Evolutionary conservation across 2,888 invertebrate species (phyloP).

Genomic region (Tiphia femorata): DNA sequence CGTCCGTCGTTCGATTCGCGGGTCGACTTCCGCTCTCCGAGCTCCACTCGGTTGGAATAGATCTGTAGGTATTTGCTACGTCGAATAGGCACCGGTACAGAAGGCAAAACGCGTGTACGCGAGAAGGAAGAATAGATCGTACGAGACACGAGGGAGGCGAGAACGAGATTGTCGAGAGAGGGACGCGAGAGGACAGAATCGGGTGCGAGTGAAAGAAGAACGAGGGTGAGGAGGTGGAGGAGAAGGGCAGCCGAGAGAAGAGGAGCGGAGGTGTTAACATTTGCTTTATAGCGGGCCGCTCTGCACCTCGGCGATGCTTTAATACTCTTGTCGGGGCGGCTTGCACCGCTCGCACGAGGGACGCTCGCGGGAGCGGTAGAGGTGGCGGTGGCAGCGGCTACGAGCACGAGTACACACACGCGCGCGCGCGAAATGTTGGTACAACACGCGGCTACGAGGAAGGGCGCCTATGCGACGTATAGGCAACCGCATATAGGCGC

Average conservation of each 20-base stretch:
- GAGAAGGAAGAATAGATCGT: slow-evolving; percentile 12
- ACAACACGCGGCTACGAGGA: slow-evolving; percentile 4
- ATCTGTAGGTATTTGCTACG: too few relatives aligned
- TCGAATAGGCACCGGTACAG: slow-evolving; percentile 30
- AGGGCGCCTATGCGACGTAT: slow-evolving; percentile 16
- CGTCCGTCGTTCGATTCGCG: too few relatives aligned
- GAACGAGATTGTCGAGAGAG: slow-evolving; percentile 3
- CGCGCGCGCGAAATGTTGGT: not conserved
- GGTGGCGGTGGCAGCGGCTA: too few relatives aligned
- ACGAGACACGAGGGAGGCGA: slow-evolving; percentile 3
- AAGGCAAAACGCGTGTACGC: slow-evolving; percentile 38
- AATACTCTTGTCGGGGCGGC: slow-evolving; percentile 49
- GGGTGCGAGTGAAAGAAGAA: not conserved
- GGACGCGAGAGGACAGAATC: not conserved
- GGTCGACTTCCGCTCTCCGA: too few relatives aligned
- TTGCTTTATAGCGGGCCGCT: slow-evolving; percentile 56
- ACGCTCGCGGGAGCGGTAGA: too few relatives aligned
- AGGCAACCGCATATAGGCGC: slow-evolving; percentile 24
- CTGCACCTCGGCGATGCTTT: slow-evolving; percentile 50
- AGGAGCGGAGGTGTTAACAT: slow-evolving; percentile 55
- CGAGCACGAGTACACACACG: slow-evolving; percentile 6
- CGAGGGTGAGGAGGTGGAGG: slow-evolving; percentile 6
- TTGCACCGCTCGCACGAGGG: slow-evolving; percentile 25
- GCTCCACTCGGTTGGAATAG: too few relatives aligned
- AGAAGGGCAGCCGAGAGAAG: slow-evolving; percentile 23